These are phyloP conservation scores for Eurystomus gularis DNA, from an alignment of 2,113 vertebrate genomes.

Conservation along the genomic window DNA sequence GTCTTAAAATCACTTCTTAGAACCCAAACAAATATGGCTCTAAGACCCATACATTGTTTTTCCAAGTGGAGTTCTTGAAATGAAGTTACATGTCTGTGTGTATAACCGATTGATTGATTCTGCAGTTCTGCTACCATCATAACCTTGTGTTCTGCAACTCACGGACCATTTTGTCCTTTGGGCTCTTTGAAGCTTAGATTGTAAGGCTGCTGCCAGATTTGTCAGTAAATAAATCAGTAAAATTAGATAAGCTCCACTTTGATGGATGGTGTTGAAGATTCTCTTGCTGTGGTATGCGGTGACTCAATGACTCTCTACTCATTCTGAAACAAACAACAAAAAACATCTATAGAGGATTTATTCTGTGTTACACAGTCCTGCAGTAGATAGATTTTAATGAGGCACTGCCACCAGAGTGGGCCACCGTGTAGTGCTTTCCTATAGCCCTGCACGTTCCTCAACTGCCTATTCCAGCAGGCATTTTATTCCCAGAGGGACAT, in stretches of 20 bases:
- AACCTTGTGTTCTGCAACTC: neutral
- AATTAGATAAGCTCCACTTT: neutral
- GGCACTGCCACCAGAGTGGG: neutral
- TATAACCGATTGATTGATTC: neutral
- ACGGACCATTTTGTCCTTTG: neutral
- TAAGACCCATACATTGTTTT: neutral
- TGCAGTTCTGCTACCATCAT: neutral
- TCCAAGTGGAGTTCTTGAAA: neutral
- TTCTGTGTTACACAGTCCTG: neutral
- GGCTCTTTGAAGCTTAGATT: neutral
- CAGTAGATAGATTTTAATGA: neutral
- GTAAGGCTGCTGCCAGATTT: neutral
- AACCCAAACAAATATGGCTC: neutral
- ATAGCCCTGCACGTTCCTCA: neutral
- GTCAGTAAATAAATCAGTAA: neutral
- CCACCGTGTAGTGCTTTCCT: neutral
- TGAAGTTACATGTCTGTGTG: neutral
- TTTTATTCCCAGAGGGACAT: neutral
- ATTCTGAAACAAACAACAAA: neutral
- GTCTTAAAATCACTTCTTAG: neutral
- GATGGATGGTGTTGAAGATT: neutral
- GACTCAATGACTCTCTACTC: neutral
- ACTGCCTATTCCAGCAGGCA: neutral
- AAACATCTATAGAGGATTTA: neutral
- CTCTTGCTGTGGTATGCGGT: neutral